Evolutionary conservation across 2,113 vertebrate genomes (phyloP), one percentile per base, ranked within the genome.

Genomic region (Pygoscelis antarcticus): DNA sequence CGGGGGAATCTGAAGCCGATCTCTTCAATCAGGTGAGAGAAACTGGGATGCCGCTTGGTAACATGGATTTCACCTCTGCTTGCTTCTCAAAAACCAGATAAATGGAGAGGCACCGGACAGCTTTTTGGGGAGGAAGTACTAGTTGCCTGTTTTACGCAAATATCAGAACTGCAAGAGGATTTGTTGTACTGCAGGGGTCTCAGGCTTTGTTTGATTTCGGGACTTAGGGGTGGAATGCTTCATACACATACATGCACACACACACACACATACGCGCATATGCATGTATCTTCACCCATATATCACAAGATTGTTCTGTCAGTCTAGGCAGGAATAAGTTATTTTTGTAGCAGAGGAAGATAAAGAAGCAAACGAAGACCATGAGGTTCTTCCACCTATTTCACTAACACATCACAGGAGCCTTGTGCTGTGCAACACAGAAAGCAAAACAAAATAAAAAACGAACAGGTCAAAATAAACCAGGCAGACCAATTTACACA

Each of bases 141-240:
- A 14, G 46, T 14, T 72, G 68, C 44, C 40, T 18, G 10, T 27
- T 54, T 55, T 52, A 34, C 0, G 0, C 40, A 51, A 0, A 0
- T 47, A 58, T 23, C 49, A 64, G 70, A 87, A 19, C 27, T 47
- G 52, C 62, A 40, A 34, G 77, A 74, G 34, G 38, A 52, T 64
- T 60, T 93, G 36, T 72, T 54, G 60, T 51, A 18, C 80, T 25
- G 25, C 76, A 42, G 87, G 47, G n/a, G 22, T 19, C 51, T 74
- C 26, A 30, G 76, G 65, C 60, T 93, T 55, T 66, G 52, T 88
- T 94, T 74, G 40, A 42, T 74, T 86, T 81, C 60, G 86, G 78
- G 74, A 76, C 19, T 71, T 36, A 11, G 0, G 36, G 27, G 34
- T 44, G 34, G 25, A 84, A 61, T 38, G 27, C 11, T 62, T 57